Evolutionary conservation across 2,113 vertebrate genomes (phyloP), one percentile per base, ranked within the genome.

Genomic region (Tor tambroides): DNA sequence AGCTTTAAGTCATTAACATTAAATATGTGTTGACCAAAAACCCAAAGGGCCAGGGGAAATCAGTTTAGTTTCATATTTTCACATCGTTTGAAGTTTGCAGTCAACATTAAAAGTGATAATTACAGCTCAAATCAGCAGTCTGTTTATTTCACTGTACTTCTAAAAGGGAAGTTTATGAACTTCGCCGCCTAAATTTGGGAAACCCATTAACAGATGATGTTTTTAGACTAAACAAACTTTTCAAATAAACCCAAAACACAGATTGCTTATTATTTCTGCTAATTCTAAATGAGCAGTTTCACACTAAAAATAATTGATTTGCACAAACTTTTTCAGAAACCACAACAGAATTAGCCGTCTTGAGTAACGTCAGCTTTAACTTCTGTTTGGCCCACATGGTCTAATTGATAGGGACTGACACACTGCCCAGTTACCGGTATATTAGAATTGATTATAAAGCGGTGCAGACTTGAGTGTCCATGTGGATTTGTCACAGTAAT

Each of bases 201-300:
- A 56, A 59, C 46, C 46, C 28, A 84, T 84, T 84, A 84, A 56
- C 69, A 59, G 30, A 74, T 26, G 26, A 35, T 74, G 46, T 56
- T 19, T 71, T 72, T 54, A 38, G 28, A 72, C 46, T n/a, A 32
- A 72, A 72, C 81, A 72, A 83, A 59, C 49, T 84, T 72, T 83
- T 75, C 14, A 74, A 59, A 84, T 74, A 41, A 59, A 19, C 49
- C 23, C 46, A 59, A 75, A 84, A 41, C 32, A 28, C 32, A 38
- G 83, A 59, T 38, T 84, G 21, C 65, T 41, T 84, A 74, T 74
- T 84, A 74, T 84, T 49, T 84, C 49, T 74, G 69, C 83, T 74
- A 74, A 84, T 84, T 84, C 49, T 38, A 74, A 84, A 84, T 74
- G 49, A 59, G 51, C 49, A 75, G 59, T 84, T 84, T 84, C 83